Base-by-base conservation (phyloP, 2,888 invertebrate species). In the Crematogaster levior region DNA sequence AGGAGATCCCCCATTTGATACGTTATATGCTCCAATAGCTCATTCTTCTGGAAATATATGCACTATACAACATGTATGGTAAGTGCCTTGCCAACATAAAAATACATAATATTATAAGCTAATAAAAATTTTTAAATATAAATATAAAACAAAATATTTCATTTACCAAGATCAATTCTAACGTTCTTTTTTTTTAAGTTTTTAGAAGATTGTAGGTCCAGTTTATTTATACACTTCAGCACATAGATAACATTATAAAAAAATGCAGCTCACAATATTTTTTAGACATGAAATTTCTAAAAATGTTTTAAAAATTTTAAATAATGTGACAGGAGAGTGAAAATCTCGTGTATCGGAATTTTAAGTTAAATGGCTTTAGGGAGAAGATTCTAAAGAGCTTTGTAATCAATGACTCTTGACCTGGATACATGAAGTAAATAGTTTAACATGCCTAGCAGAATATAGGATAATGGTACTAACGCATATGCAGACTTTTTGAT, bases 11-110 rank as follows among this genome's bases (percentile, higher is more conserved):
- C 43, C 30, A 77, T 77, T 66, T 86, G 84, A 89, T 87, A 90
- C 87, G 91, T 92, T 92, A 92, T 91, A 86, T 91, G 93, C 92
- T 91, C 93, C 90, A 93, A 90, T 93, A 92, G 89, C 90, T 91
- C 89, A 91, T 88, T 91, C 90, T 91, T 88, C 89, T 88, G 89
- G 90, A 91, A 92, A 83, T 86, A 89, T 77, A 61, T 72, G 65
- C 75, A 46, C 74, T 83, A 53, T 21, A 51, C 30, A 70, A 30
- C 48, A 34, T 63, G 75, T 51, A 77, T 27, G 30, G 61, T 53
- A 73, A 75, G 66, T 53, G 18, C 63, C 61, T 80, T 72, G 30
- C 30, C 37, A 60, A 77, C 70, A 80, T 80, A 81, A 68, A n/a
- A 63, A 66, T 60, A 84, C 12, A 77, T 40, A 61, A 75, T 61